Conservation (phyloP, 92 coral and sea anemone genomes). For the Nematostella vectensis region DNA sequence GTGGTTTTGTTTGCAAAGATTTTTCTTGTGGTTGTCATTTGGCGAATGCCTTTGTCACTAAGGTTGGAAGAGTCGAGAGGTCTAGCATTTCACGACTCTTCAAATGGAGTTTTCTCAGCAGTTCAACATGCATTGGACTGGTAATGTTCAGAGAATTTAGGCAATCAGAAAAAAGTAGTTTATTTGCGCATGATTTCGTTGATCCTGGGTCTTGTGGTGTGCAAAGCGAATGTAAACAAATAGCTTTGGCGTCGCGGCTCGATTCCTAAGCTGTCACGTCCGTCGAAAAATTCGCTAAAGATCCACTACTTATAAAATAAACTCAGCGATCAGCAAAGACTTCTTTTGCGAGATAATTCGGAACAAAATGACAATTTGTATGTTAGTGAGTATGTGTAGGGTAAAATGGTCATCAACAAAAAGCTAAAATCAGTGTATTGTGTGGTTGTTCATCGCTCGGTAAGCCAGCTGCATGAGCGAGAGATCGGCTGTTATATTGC, state of each 20-base stretch:
- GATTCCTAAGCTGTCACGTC: constrained; percentile 9
- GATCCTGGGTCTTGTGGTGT: no score
- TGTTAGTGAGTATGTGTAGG: no score
- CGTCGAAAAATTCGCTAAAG: background rate
- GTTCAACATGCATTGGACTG: no score
- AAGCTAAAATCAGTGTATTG: constrained; percentile 43
- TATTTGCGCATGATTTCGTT: no score
- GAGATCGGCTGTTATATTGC: background rate
- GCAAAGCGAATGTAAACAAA: constrained; percentile 3
- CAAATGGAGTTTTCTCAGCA: no score
- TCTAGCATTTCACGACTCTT: no score
- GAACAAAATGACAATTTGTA: no score
- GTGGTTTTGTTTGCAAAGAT: background rate
- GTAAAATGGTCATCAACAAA: no score
- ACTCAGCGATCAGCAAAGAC: no score
- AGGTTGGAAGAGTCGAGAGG: constrained; percentile 7
- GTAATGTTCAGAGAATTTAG: no score
- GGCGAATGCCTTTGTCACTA: constrained; percentile 54
- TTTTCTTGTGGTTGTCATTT: constrained; percentile 22
- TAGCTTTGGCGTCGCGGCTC: background rate
- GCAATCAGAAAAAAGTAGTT: no score
- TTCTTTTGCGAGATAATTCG: background rate
- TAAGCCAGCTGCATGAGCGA: constrained; percentile 51
- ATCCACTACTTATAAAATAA: no score
- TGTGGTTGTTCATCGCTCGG: constrained; percentile 39